phyloP scores from a whole-genome alignment of 2,888 invertebrate species.

The Apamea anceps region DNA sequence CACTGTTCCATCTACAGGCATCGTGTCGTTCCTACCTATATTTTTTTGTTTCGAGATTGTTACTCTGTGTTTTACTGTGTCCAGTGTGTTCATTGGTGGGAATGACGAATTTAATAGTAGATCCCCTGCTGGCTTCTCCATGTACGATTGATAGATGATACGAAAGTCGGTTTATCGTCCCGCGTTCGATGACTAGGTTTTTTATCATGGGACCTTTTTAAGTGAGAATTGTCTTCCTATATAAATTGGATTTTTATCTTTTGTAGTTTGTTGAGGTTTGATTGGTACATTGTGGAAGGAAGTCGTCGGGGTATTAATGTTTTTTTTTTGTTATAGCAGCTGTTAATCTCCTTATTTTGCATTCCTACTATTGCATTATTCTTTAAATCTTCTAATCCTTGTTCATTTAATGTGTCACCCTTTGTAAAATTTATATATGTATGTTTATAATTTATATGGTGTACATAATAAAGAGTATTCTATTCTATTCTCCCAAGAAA shows the following conservation, averaged over 20 bases:
- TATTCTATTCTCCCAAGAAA: too few relatives aligned
- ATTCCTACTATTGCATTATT: neutral
- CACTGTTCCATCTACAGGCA: constrained; percentile 65
- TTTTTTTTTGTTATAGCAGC: constrained; percentile 16
- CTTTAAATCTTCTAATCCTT: neutral
- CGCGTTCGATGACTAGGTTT: constrained; percentile 76
- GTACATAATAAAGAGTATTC: too few relatives aligned
- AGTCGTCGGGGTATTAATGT: constrained; percentile 55
- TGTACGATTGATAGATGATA: constrained; percentile 89
- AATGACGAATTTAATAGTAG: constrained; percentile 81
- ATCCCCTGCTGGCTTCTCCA: constrained; percentile 82
- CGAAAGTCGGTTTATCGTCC: constrained; percentile 76
- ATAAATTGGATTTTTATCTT: constrained; percentile 85
- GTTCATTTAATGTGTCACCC: too few relatives aligned
- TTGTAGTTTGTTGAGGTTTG: constrained; percentile 62
- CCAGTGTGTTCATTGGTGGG: constrained; percentile 60
- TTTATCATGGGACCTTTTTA: constrained; percentile 78
- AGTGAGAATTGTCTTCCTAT: constrained; percentile 86
- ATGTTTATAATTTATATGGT: too few relatives aligned
- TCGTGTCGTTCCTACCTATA: constrained; percentile 46
- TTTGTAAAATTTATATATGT: too few relatives aligned
- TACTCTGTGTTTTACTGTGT: constrained; percentile 46
- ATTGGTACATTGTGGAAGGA: constrained; percentile 70
- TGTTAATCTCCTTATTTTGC: neutral
- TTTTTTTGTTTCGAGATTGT: constrained; percentile 11